These are phyloP conservation scores for Chiridota heheva DNA, from an alignment of 35 echinoderm and acorn worm species.

Conservation along the genomic window DNA sequence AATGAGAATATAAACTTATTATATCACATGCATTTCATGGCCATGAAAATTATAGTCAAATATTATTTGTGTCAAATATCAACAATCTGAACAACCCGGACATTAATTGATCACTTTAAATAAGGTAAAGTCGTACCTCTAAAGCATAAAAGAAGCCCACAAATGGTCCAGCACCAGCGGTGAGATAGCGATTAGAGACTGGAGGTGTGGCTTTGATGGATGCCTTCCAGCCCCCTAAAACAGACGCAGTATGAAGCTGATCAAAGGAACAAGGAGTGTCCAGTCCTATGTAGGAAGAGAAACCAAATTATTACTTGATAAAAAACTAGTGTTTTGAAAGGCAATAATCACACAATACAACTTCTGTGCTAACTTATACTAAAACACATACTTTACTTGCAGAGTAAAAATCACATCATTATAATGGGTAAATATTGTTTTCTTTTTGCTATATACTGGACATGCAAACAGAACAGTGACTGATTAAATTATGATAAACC, in stretches of 20 bases:
- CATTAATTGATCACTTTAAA: not conserved
- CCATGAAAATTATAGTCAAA: too few relatives aligned
- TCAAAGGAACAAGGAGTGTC: constrained; percentile 97
- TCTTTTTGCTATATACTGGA: too few relatives aligned
- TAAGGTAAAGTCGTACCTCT: constrained; percentile 63
- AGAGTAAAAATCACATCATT: too few relatives aligned
- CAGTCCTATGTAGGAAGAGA: constrained; percentile 52
- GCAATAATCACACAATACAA: not conserved
- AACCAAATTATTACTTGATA: not conserved
- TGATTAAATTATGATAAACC: too few relatives aligned
- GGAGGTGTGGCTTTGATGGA: constrained; percentile 76
- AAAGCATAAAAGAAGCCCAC: constrained; percentile 90
- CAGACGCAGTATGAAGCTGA: constrained; percentile 86
- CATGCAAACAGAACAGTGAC: too few relatives aligned
- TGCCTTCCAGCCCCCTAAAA: constrained; percentile 78
- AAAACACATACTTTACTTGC: too few relatives aligned
- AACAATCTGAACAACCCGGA: too few relatives aligned
- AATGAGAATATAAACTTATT: too few relatives aligned
- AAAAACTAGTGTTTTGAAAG: not conserved
- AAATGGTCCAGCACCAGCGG: constrained; percentile 87
- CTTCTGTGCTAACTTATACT: too few relatives aligned
- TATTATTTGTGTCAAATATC: too few relatives aligned
- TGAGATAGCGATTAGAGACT: constrained; percentile 69
- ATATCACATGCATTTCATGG: not conserved
- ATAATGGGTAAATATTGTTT: too few relatives aligned